phyloP scores from a whole-genome alignment of 2,113 vertebrate species.

The Spermophilus dauricus region DNA sequence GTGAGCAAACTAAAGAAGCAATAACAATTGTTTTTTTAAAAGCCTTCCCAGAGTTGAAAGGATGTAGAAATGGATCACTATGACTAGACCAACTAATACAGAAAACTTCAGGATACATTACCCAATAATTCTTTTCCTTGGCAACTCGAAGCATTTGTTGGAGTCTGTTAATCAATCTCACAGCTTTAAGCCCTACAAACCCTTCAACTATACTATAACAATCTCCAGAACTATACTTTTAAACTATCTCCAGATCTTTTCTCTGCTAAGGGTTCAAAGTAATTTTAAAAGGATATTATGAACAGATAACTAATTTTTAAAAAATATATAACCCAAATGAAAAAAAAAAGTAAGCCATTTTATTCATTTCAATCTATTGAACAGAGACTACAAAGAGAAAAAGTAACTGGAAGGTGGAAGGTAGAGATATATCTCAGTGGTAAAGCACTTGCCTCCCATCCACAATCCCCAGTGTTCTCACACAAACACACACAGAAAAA shows the following conservation, averaged over 20 bases:
- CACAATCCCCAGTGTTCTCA: no score
- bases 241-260: slow-evolving; percentile 5
- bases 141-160: neutral
- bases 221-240: neutral
- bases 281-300: neutral
- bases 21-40: neutral
- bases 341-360: neutral
- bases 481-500: no score
- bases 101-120: neutral
- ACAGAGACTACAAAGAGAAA: neutral
- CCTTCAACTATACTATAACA: neutral
- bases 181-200: neutral
- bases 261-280: neutral
- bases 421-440: no score
- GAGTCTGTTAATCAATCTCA: neutral
- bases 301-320: neutral
- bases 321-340: neutral
- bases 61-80: neutral
- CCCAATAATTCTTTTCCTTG: neutral
- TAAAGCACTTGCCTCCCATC: no score
- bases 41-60: neutral
- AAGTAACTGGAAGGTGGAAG: neutral
- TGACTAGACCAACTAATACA: neutral
- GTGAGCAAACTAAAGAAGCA: neutral
- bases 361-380: neutral